Conservation (phyloP, 2,888 invertebrate species). For the Hanleya hanleyi region DNA sequence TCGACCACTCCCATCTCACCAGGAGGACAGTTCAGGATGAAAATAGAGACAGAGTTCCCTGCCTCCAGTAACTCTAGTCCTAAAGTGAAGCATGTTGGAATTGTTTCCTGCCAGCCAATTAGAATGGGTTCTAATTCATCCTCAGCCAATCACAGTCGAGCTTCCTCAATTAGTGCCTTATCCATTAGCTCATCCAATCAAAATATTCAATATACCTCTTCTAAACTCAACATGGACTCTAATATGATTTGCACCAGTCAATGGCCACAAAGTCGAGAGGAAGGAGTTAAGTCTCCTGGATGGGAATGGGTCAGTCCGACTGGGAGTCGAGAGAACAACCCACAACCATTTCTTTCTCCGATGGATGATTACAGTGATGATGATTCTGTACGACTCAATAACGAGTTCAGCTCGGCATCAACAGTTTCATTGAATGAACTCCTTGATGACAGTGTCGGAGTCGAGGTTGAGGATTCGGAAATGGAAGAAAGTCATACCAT, state of each 20-base stretch:
- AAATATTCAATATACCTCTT: neutral
- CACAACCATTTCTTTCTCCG: constrained; percentile 13
- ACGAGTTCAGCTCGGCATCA: constrained; percentile 61
- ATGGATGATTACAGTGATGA: constrained; percentile 64
- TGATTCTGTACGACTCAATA: constrained; percentile 52
- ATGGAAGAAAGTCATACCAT: constrained; percentile 5
- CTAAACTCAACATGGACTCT: neutral
- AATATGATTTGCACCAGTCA: neutral
- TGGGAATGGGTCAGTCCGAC: constrained; percentile 12
- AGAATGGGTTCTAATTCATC: constrained; percentile 40
- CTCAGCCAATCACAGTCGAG: neutral
- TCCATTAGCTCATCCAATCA: neutral
- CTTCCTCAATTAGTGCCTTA: neutral
- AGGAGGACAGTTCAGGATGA: constrained; percentile 24
- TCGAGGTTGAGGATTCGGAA: constrained; percentile 6
- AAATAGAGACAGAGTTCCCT: constrained; percentile 68
- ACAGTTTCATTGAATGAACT: constrained; percentile 68
- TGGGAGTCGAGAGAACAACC: constrained; percentile 2
- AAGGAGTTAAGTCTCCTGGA: neutral
- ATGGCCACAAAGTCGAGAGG: neutral
- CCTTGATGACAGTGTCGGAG: constrained; percentile 43
- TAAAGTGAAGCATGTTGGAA: constrained; percentile 57
- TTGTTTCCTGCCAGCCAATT: constrained; percentile 21
- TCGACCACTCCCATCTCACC: neutral
- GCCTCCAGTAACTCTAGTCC: constrained; percentile 64